Percentiles rank a stretch among this genome's conserved stretches.
Conservation (phyloP, 2,888 invertebrate genomes). For the Drosophila cracens region DNA sequence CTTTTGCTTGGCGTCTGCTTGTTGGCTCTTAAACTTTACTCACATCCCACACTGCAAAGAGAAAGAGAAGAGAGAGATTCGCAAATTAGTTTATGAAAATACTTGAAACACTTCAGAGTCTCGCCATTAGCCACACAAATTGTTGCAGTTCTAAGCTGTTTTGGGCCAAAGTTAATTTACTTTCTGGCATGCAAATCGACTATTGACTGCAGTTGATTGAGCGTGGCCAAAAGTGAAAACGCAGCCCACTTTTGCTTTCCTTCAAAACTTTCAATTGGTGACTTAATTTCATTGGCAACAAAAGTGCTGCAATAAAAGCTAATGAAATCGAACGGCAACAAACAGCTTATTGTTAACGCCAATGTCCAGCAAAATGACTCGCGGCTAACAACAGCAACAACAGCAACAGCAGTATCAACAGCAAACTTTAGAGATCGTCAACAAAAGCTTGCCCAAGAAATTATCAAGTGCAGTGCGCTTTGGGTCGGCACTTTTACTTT, state of each 20-base stretch:
- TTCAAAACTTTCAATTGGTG: slow-evolving; percentile 75
- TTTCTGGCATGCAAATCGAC: slow-evolving; percentile 49
- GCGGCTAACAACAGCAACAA: slow-evolving; percentile 22
- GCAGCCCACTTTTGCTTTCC: slow-evolving; percentile 68
- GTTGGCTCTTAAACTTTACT: slow-evolving; percentile 54
- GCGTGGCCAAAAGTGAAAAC: slow-evolving; percentile 70
- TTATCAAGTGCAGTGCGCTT: slow-evolving; percentile 78
- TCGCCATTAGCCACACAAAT: slow-evolving; percentile 9
- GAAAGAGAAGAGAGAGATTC: slow-evolving; percentile 27
- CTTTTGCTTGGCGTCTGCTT: slow-evolving; percentile 55
- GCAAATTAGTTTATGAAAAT: slow-evolving; percentile 59
- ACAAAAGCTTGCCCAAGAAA: slow-evolving; percentile 66
- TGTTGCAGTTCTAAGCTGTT: slow-evolving; percentile 41
- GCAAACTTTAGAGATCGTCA: slow-evolving; percentile 27
- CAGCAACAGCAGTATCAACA: slow-evolving; percentile 9
- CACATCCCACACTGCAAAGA: slow-evolving; percentile 61
- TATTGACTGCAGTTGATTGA: slow-evolving; percentile 57
- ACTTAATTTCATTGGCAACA: slow-evolving; percentile 76
- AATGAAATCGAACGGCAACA: slow-evolving; percentile 76
- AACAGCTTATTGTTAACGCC: slow-evolving; percentile 58
- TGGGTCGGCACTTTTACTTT: slow-evolving; percentile 75
- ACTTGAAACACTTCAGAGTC: slow-evolving; percentile 38
- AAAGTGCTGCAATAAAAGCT: slow-evolving; percentile 75
- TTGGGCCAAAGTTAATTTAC: slow-evolving; percentile 61
- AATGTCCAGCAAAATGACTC: slow-evolving; percentile 47